Base-by-base conservation (phyloP, 2,797 vertebrate species). In the Odontamblyopus lacepedii region DNA sequence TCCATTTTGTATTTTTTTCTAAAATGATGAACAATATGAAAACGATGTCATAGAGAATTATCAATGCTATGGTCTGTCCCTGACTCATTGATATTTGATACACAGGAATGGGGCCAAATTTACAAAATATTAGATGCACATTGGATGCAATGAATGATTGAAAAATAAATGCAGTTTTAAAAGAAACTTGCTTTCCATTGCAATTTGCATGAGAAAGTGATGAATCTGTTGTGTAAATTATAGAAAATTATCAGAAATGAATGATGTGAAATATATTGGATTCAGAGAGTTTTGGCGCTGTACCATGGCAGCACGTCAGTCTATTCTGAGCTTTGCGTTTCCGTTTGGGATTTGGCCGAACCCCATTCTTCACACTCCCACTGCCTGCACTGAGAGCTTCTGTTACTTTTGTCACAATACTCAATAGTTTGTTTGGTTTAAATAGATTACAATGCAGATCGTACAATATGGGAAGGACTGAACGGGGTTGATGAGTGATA, bases 321-420 rank as follows among this genome's bases (percentile, higher is more conserved):
- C 79, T 87, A 84, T 88, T 86, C 73, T 79, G 67, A 81, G 79
- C 77, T 73, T 76, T 78, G 65, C 61, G 30, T 85, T 76, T 83
- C 75, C 38, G 57, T 83, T 78, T 29, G 67, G 69, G 72, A 79
- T 67, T 83, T 89, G 82, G 79, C 83, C 63, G 27, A 66, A 57
- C 75, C 75, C 72, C 62, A 66, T 55, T 87, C 60, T 83, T 89
- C 79, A 87, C 79, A 82, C 83, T 76, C 87, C 88, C 82, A 89
- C 88, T 62, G 69, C 77, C 68, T 84, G 72, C 44, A 68, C 83
- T 80, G 77, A 77, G 76, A 82, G 77, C 80, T 55, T 85, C 84
- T 83, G 80, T 67, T 77, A 86, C 69, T 84, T 82, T 41, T 73
- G 56, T 75, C 75, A 70, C 68, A 88, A 80, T 82, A 72, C 67